Evolutionary conservation across 2,797 vertebrate genomes (phyloP).

Genomic region (Alca torda): DNA sequence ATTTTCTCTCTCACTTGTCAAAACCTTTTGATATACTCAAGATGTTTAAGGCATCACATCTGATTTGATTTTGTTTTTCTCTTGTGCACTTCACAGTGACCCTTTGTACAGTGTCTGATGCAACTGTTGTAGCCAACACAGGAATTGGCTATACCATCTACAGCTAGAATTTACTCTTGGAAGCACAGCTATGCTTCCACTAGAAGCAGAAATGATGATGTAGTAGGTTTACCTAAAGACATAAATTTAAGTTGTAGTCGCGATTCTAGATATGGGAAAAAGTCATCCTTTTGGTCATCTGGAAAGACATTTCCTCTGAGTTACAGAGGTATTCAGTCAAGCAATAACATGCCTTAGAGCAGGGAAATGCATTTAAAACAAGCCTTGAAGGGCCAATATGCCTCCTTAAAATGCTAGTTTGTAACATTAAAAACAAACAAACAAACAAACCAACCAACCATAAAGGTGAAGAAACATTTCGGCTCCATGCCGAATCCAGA

Average conservation of each 20-base stretch:
- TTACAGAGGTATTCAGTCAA: background rate
- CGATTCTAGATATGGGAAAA: background rate
- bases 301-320: background rate
- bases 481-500: background rate
- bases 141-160: background rate
- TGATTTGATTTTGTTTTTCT: background rate
- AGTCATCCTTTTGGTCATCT: background rate
- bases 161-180: background rate
- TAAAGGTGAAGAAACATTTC: background rate
- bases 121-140: background rate
- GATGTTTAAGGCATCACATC: background rate
- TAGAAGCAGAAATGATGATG: background rate
- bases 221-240: background rate
- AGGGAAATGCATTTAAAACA: background rate
- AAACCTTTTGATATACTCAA: background rate
- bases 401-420: conserved; percentile 14
- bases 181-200: background rate
- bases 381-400: background rate
- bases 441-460: background rate
- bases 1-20: background rate
- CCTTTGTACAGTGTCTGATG: background rate
- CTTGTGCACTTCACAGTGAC: background rate
- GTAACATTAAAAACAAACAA: background rate
- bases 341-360: background rate
- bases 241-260: background rate